Evolutionary conservation across 2,113 vertebrate species (phyloP).

Genomic region (Balaenoptera acutorostrata): DNA sequence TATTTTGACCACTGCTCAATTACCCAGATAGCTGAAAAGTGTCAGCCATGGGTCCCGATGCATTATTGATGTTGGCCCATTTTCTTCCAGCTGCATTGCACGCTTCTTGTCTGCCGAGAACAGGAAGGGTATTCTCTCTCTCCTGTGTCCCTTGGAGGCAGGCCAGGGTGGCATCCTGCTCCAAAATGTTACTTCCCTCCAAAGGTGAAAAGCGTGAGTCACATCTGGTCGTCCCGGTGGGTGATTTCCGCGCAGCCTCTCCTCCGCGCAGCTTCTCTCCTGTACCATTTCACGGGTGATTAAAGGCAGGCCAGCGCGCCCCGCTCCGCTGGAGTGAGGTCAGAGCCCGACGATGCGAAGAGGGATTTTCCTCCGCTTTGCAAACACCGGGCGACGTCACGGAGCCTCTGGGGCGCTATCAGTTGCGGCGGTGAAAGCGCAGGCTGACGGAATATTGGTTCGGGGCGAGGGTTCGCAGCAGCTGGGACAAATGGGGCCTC

Average conservation of each 20-base stretch:
- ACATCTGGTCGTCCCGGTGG: slow-evolving; percentile 30
- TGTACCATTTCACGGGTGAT: slow-evolving; percentile 35
- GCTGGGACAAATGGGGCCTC: not conserved
- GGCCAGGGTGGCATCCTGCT: slow-evolving; percentile 45
- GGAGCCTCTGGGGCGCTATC: not conserved
- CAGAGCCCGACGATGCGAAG: not conserved
- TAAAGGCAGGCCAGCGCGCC: not conserved
- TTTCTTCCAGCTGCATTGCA: not conserved
- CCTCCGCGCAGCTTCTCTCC: not conserved
- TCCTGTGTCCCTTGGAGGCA: not conserved
- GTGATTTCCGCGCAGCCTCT: slow-evolving; percentile 17
- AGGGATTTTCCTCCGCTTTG: slow-evolving; percentile 63
- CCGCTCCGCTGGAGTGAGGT: slow-evolving; percentile 39
- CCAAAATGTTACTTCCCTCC: slow-evolving; percentile 60
- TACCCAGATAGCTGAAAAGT: slow-evolving; percentile 30
- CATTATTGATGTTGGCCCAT: slow-evolving; percentile 45
- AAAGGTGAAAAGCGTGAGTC: slow-evolving; percentile 72
- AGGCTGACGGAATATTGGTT: slow-evolving; percentile 1
- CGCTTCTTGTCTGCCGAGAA: slow-evolving; percentile 9
- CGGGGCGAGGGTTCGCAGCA: not conserved
- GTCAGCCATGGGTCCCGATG: not conserved
- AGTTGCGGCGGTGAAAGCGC: not conserved
- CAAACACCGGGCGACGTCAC: not conserved
- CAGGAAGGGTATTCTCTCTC: slow-evolving; percentile 40
- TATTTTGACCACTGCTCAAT: slow-evolving; percentile 39